Base-by-base conservation (phyloP, 2,113 vertebrate genomes). In the Morone saxatilis region DNA sequence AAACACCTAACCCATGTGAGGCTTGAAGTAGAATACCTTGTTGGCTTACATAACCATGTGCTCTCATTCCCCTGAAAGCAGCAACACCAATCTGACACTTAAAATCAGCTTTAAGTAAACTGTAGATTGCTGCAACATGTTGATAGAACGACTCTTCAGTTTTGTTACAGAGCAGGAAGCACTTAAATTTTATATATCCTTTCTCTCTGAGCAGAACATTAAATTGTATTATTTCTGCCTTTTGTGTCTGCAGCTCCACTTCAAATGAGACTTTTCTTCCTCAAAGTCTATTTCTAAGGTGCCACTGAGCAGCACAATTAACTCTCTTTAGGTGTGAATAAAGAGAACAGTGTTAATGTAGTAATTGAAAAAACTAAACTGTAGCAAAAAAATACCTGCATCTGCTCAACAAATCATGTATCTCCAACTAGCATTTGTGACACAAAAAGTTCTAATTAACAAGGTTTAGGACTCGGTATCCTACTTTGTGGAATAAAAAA, bases 1-100 rank as follows among this genome's bases (percentile, higher is more conserved):
- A 86, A 78, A 73, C 72, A 57, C 70, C 51, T 65, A 56, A 85
- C 70, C n/a, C 40, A 6, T 63, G 67, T 31, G n/a, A 12, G 16
- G 47, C 60, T 20, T 50, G 20, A 75, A 68, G 47, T n/a, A 16
- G 73, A 50, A 63, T 54, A 85, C 40, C 31, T 62, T 4, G 41
- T 38, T 7, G 14, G 7, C 61, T 81, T 78, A 66, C 36, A 47
- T 54, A 73, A 56, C n/a, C 22, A 7, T 12, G 8, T 14, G 48
- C 69, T 71, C 50, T 70, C 50, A 1, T 54, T 70, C 43, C 22
- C 31, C 20, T 77, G 61, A 67, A 62, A 76, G 70, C 51, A 47
- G 66, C 31, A 13, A 13, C 51, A 41, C 10, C 41, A 31, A 22
- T 59, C 14, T 54, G 57, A 71, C 67, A 16, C 66, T 19, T 12